These are phyloP conservation scores for Monodelphis domestica DNA, from an alignment of 2,797 vertebrate genomes.

Conservation along the genomic window DNA sequence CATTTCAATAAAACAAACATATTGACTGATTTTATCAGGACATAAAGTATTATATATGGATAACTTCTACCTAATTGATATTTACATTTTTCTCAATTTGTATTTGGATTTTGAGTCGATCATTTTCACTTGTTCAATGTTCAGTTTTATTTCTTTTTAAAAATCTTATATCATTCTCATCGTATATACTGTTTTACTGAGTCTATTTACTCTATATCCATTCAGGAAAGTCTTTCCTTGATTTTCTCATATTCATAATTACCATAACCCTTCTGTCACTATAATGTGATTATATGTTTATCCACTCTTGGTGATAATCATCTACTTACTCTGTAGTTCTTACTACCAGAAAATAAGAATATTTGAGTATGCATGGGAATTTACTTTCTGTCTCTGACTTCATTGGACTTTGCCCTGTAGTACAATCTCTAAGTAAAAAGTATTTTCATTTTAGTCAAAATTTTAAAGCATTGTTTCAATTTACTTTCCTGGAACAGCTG, in stretches of 20 bases:
- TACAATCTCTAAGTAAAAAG: not conserved
- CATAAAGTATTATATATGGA: not conserved
- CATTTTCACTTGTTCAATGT: not conserved
- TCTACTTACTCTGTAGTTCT: not conserved
- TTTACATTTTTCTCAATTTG: not conserved
- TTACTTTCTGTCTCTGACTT: not conserved
- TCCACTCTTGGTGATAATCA: not conserved
- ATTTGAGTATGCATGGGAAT: not conserved
- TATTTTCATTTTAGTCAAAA: not conserved
- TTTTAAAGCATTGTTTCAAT: not conserved
- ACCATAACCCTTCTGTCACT: not conserved
- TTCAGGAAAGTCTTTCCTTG: not conserved
- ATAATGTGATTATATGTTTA: not conserved
- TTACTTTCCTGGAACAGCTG: not conserved
- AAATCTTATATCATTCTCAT: not conserved
- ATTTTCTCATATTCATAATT: not conserved
- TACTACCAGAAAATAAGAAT: not conserved
- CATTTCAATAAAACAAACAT: not conserved
- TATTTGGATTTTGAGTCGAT: not conserved
- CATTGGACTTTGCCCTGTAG: not conserved
- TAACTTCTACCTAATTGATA: not conserved
- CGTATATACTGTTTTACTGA: not conserved
- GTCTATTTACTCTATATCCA: not conserved
- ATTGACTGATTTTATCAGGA: not conserved
- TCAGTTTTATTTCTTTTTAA: not conserved